phyloP scores from a whole-genome alignment of 1,140 invertebrate species.

The Euschistus heros region DNA sequence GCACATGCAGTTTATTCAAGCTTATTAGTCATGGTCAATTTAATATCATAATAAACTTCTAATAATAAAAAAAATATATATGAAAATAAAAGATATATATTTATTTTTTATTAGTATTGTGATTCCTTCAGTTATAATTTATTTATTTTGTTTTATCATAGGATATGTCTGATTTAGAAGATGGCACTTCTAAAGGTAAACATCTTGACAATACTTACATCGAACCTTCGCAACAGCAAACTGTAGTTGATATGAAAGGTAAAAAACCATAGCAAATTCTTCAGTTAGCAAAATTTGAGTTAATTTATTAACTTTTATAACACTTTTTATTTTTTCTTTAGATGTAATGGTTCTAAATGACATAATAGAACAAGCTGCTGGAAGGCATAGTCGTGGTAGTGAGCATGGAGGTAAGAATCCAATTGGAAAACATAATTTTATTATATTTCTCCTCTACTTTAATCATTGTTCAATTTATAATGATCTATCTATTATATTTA shows the following conservation, averaged over 20 bases:
- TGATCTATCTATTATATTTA: no score
- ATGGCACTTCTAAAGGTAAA: conserved; percentile 72
- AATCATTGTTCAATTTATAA: not conserved
- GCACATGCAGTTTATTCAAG: conserved; percentile 1
- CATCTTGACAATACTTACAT: conserved; percentile 85
- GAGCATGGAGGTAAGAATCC: conserved; percentile 72
- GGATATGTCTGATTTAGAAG: conserved; percentile 62
- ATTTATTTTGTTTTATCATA: conserved; percentile 32
- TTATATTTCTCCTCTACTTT: conserved; percentile 18
- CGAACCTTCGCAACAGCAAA: conserved; percentile 73
- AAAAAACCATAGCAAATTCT: conserved; percentile 20
- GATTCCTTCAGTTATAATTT: not conserved
- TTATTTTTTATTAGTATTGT: no score
- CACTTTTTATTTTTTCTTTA: conserved; percentile 39
- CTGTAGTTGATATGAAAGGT: conserved; percentile 92
- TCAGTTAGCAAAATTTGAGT: not conserved
- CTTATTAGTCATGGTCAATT: not conserved
- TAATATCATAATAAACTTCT: no score
- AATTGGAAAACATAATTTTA: not conserved
- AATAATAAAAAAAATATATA: no score
- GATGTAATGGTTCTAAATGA: conserved; percentile 97
- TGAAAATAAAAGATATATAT: no score
- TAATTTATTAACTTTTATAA: not conserved
- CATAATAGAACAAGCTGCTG: conserved; percentile 91
- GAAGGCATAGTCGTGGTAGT: conserved; percentile 67